Evolutionary conservation across 2,113 vertebrate species (phyloP), one percentile per base, ranked within the genome.

Genomic region (Paramormyrops kingsleyae): DNA sequence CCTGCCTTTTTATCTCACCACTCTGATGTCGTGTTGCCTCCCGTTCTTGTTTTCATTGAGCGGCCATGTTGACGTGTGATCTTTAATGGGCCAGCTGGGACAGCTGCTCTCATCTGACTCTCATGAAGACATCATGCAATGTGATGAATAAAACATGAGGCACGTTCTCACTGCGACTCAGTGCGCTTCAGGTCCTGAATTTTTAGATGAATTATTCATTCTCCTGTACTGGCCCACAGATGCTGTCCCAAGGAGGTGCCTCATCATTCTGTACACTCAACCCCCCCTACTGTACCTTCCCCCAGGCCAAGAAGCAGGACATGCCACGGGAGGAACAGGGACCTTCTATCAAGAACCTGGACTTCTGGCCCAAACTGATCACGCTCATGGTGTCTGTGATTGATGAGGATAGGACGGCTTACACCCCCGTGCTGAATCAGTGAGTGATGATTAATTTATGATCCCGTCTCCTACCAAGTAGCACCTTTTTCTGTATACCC

Each of bases 281-380:
- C 35, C 42, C 27, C 39, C 9, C 5, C 9, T 3, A 13, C 62
- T 90, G 42, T n/a, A 70, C 80, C 62, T 31, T n/a, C 77, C 44
- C 12, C 56, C 91, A 99, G 98, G 95, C 96, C 92, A 97, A 97
- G 90, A 98, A 97, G 92, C 97, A 97, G 93, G 97, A 98, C 49
- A 89, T 97, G 92, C 95, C 97, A 92, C 96, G 97, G 50, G 98
- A 99, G 91, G 98, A 99, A 46, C 98, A 99, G 91, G 98, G 98
- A 42, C 98, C 98, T 1, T 98, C 97, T 0, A 97, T 96, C 91
- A 97, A 98, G 94, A 98, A 98, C 93, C 93, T 99, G 95, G 98
- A 99, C 92, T 99, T 99, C 92, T 99, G 98, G 98, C 96, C 97
- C 56, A 98, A 98, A 70, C 95, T 99, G 91, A 99, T 99, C 92